These are phyloP conservation scores for Artemia sinica DNA, from an alignment of 2,888 invertebrate species.

Conservation along the genomic window DNA sequence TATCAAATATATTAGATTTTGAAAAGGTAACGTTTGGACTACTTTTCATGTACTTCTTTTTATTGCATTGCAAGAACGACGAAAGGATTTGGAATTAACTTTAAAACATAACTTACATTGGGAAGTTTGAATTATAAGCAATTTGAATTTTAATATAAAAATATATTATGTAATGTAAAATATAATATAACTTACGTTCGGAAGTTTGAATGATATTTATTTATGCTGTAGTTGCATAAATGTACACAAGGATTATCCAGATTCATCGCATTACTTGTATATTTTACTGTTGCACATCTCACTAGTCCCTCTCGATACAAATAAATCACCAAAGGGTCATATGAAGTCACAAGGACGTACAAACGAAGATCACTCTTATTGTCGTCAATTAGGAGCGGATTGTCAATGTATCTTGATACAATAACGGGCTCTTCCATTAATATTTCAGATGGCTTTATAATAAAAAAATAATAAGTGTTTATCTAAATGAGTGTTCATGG, in stretches of 20 bases:
- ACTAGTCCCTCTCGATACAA: conserved; percentile 91
- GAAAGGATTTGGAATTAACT: too few relatives aligned
- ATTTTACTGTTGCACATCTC: conserved; percentile 84
- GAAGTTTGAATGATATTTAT: conserved; percentile 89
- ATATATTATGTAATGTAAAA: too few relatives aligned
- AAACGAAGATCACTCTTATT: conserved; percentile 91
- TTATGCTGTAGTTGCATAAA: conserved; percentile 93
- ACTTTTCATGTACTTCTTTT: too few relatives aligned
- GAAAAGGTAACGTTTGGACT: too few relatives aligned
- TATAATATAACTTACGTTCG: conserved; percentile 50
- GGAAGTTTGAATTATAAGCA: too few relatives aligned
- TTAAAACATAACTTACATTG: too few relatives aligned
- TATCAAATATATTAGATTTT: too few relatives aligned
- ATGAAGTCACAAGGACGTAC: conserved; percentile 83
- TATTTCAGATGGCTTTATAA: conserved; percentile 63
- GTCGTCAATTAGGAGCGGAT: conserved; percentile 69
- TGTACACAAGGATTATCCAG: conserved; percentile 93
- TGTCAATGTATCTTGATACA: conserved; percentile 72
- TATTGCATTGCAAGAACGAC: too few relatives aligned
- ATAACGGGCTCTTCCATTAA: conserved; percentile 77
- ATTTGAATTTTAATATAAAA: too few relatives aligned
- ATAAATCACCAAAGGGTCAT: conserved; percentile 83
- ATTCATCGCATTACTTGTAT: conserved; percentile 74
- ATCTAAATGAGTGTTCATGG: too few relatives aligned
- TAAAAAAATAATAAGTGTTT: conserved; percentile 16